phyloP scores from a whole-genome alignment of 2,888 invertebrate genomes.

The Chrysopilus asiliformis region DNA sequence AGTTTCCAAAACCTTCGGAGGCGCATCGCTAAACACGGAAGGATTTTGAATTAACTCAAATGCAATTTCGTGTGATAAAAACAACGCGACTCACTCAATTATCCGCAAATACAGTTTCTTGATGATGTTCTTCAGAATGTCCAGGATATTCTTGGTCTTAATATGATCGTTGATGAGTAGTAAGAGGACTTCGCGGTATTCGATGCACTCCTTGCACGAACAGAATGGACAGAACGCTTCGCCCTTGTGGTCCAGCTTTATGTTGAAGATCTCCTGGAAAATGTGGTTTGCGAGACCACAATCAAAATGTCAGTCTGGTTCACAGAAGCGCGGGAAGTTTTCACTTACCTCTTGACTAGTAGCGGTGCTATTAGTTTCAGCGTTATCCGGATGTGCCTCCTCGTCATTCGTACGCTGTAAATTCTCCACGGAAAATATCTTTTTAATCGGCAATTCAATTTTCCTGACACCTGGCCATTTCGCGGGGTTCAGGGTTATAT shows the following conservation, averaged over 20 bases:
- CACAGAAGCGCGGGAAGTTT: too few relatives aligned
- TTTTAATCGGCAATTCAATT: background rate
- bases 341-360: too few relatives aligned
- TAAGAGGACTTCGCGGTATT: background rate
- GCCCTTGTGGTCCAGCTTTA: background rate
- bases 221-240: background rate
- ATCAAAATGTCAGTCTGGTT: too few relatives aligned
- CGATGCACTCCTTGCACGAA: background rate
- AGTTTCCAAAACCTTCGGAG: conserved; percentile 16
- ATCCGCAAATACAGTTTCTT: background rate
- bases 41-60: too few relatives aligned
- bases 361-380: too few relatives aligned
- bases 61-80: too few relatives aligned
- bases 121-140: background rate
- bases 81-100: background rate
- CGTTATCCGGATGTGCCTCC: too few relatives aligned
- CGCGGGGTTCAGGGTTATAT: too few relatives aligned
- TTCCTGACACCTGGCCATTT: background rate
- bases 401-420: background rate
- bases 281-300: background rate
- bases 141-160: background rate
- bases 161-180: background rate
- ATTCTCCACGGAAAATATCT: background rate
- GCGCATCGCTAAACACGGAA: too few relatives aligned
- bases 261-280: background rate